Percentiles rank a stretch among this genome's conserved stretches.
These are phyloP conservation scores for Therioaphis trifolii DNA, from an alignment of 2,888 invertebrate species.

Conservation along the genomic window DNA sequence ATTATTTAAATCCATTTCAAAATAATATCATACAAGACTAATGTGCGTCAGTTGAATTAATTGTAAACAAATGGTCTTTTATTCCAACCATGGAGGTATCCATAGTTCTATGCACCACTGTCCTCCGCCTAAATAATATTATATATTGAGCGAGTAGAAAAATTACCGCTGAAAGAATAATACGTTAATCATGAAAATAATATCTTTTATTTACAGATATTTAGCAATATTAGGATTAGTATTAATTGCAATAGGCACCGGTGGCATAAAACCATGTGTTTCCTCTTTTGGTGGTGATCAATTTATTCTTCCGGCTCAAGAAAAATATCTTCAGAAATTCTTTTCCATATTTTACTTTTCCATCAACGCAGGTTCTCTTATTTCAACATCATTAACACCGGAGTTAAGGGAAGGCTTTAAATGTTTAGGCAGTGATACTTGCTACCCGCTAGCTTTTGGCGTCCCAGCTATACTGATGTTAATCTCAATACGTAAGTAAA, in stretches of 20 bases:
- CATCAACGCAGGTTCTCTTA: constrained; percentile 76
- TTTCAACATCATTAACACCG: constrained; percentile 81
- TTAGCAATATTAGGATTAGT: constrained; percentile 73
- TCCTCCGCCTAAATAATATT: too few relatives aligned
- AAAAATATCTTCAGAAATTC: constrained; percentile 76
- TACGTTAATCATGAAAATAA: too few relatives aligned
- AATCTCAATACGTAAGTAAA: constrained; percentile 72
- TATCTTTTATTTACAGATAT: constrained; percentile 35
- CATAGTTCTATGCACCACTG: too few relatives aligned
- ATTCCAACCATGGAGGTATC: too few relatives aligned
- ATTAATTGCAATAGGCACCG: constrained; percentile 80
- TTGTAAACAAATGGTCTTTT: too few relatives aligned
- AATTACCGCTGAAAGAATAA: too few relatives aligned
- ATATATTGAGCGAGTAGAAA: too few relatives aligned
- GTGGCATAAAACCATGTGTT: constrained; percentile 87
- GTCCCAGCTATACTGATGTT: constrained; percentile 77
- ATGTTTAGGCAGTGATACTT: constrained; percentile 77
- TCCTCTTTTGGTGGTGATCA: constrained; percentile 86
- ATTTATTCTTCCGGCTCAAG: constrained; percentile 76
- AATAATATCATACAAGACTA: too few relatives aligned
- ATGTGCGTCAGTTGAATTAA: too few relatives aligned
- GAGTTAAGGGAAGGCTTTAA: constrained; percentile 75
- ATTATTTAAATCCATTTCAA: too few relatives aligned
- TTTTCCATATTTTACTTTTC: constrained; percentile 83
- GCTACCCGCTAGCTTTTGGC: constrained; percentile 81